Base-by-base conservation (phyloP, 2,888 invertebrate genomes). In the Colostygia pectinataria region DNA sequence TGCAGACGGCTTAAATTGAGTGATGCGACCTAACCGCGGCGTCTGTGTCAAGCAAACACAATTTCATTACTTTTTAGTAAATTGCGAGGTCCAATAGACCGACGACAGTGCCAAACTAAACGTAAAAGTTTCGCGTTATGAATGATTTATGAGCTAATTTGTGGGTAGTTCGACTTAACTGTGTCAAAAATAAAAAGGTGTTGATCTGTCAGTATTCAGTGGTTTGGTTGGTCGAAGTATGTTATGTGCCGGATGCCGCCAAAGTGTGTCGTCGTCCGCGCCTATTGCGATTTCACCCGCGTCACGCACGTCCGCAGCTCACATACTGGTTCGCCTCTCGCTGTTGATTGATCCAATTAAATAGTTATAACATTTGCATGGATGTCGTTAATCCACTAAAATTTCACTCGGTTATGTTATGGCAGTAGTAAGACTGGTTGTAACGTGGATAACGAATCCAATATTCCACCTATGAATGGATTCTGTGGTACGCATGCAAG, bases 251-350 rank as follows among this genome's bases (percentile, higher is more conserved):
- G 84, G 85, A 81, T 83, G 61, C 71, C 62, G 64, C 36, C 29
- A 60, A 85, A 84, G 83, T 85, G 82, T 84, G 85, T 67, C 84
- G 77, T 62, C 59, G 77, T 63, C 68, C 68, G 74, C 65, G 63
- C 55, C 58, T 54, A 68, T 49, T 46, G 62, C 80, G 89, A 89
- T 90, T 90, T 90, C 89, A 71, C 87, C 74, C 63, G 76, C 78
- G 80, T 80, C 85, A 88, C 87, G 89, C 86, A 82, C 79, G 79
- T 81, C 77, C 80, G 77, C 68, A 54, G 66, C 68, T 69, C 68
- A 66, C 77, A 70, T 70, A 72, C 67, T 68, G 67, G 73, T 63
- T 59, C 65, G 69, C 64, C 67, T 75, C 75, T 74, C 70, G 62
- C 50, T 45, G 56, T 59, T 68, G 77, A 74, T 80, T 72, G 80